Evolutionary conservation across 2,113 vertebrate genomes (phyloP).

Genomic region (Colistium nudipinnis): DNA sequence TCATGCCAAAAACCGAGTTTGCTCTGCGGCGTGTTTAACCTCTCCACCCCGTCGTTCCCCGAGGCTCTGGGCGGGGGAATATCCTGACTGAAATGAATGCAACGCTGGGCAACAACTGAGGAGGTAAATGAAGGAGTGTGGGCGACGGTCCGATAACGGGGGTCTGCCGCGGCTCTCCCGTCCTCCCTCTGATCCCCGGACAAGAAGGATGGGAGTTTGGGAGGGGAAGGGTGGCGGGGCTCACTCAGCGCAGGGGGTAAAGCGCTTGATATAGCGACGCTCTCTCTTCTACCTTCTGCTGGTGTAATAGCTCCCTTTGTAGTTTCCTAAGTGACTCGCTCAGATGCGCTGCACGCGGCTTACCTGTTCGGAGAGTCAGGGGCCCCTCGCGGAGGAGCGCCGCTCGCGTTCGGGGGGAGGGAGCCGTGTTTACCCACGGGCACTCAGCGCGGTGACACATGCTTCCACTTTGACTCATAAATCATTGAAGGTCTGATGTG

Average conservation of each 20-base stretch:
- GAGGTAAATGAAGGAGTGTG: conserved; percentile 72
- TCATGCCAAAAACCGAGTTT: conserved; percentile 67
- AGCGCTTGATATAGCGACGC: conserved; percentile 57
- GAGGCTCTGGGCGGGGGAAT: conserved; percentile 62
- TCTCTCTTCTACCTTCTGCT: conserved; percentile 39
- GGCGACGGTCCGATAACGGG: conserved; percentile 78
- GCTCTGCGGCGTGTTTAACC: conserved; percentile 78
- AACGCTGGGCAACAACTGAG: conserved; percentile 55
- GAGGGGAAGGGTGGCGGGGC: conserved; percentile 25
- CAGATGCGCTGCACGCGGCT: conserved; percentile 57
- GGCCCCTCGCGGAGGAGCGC: conserved; percentile 24
- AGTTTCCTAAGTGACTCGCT: conserved; percentile 54
- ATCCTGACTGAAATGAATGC: conserved; percentile 69
- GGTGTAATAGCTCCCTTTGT: conserved; percentile 64
- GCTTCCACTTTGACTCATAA: conserved; percentile 75
- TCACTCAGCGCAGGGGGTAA: conserved; percentile 75
- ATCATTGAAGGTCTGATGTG: conserved; percentile 71
- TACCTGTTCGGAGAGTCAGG: conserved; percentile 62
- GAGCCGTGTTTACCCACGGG: conserved; percentile 73
- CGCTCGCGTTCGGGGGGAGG: conserved; percentile 27
- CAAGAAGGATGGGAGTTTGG: conserved; percentile 44
- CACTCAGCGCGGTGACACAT: conserved; percentile 55
- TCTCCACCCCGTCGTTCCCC: conserved; percentile 64
- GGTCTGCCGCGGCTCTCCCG: conserved; percentile 56
- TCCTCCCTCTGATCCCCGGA: conserved; percentile 68